These are phyloP conservation scores for Callorhinus ursinus DNA, from an alignment of 2,113 vertebrate genomes.

Conservation along the genomic window DNA sequence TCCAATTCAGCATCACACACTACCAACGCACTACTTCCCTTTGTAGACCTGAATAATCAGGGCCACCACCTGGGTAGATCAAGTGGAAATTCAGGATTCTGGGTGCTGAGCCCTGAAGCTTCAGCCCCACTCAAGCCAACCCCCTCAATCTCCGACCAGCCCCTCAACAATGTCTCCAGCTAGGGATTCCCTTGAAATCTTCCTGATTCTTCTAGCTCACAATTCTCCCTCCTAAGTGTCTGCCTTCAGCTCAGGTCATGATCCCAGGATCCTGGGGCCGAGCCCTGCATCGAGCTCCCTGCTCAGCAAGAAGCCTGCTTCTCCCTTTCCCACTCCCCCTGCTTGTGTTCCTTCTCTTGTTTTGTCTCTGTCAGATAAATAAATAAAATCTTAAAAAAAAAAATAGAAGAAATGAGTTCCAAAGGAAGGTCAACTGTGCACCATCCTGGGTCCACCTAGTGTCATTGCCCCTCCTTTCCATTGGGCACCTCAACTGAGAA, in stretches of 20 bases:
- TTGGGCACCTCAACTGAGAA: not conserved
- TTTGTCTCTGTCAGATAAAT: no score
- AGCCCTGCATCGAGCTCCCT: no score
- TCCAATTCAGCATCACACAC: slow-evolving; percentile 27
- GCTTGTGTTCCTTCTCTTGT: no score
- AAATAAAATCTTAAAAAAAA: no score
- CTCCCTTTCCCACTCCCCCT: no score
- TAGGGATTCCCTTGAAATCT: not conserved
- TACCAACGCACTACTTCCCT: not conserved
- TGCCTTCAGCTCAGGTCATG: no score
- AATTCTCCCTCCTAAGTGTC: not conserved
- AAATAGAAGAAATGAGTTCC: not conserved
- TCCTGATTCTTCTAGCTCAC: not conserved
- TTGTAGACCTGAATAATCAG: not conserved
- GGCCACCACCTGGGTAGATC: not conserved
- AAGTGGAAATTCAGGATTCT: not conserved
- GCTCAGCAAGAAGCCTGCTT: no score
- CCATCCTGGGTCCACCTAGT: not conserved
- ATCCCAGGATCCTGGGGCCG: no score
- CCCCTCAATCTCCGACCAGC: not conserved
- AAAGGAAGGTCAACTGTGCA: not conserved
- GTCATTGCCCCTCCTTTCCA: not conserved
- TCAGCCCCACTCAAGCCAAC: not conserved
- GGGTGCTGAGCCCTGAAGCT: not conserved
- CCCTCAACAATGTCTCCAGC: not conserved